phyloP scores from a whole-genome alignment of 2,888 invertebrate genomes.

The Acleris holmiana region DNA sequence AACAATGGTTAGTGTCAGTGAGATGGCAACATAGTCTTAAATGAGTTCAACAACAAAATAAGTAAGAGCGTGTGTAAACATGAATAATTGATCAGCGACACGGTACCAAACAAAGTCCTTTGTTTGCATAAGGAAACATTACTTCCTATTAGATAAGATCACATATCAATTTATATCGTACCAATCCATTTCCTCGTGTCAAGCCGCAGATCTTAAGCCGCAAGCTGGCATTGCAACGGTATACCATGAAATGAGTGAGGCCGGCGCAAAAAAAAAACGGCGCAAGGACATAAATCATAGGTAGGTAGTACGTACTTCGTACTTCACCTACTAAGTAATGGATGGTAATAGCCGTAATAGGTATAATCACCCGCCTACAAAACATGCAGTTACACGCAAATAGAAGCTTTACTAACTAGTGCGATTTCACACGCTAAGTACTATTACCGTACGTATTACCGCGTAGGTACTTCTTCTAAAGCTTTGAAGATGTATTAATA shows the following conservation, averaged over 20 bases:
- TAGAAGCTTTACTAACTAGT: background rate
- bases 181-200: constrained; percentile 19
- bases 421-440: no score
- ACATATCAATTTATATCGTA: constrained; percentile 14
- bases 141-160: constrained; percentile 34
- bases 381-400: constrained; percentile 25
- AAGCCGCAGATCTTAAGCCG: constrained; percentile 13
- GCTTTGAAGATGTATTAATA: no score
- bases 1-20: no score
- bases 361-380: constrained; percentile 19
- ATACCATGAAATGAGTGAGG: constrained; percentile 42
- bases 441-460: no score
- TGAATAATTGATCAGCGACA: background rate
- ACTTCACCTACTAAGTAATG: constrained; percentile 27
- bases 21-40: background rate
- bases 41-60: background rate
- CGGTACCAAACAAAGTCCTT: background rate
- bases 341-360: constrained; percentile 2
- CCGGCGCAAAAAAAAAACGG: constrained; percentile 40
- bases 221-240: constrained; percentile 30
- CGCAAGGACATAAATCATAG: constrained; percentile 45
- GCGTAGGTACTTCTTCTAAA: no score
- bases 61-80: background rate
- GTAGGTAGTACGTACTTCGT: no score
- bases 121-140: background rate